Base-by-base conservation (phyloP, 2,888 invertebrate species). In the Nebria salina region DNA sequence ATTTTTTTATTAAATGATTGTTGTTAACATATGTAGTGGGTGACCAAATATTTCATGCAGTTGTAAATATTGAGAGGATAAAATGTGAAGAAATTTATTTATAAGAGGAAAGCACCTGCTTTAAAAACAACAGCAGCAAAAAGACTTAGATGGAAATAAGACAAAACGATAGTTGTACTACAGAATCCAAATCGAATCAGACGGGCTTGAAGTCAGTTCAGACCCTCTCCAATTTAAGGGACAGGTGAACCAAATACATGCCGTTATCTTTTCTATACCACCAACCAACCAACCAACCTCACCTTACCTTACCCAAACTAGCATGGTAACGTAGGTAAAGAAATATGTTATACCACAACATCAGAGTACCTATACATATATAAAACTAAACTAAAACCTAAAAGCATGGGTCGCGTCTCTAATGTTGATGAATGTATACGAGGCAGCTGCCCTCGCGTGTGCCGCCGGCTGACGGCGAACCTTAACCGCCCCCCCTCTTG, bases 391-490 rank as follows among this genome's bases (percentile, higher is more conserved):
- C 54, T 54, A 54, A 54, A 54, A 54, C 54, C 13, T 54, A 54
- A 54, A 54, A 54, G 54, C 70, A 70, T 70, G 70, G 25, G 70
- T 70, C 25, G 26, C 70, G 26, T 70, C 70, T 70, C 70, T 70
- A 70, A 70, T 70, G 70, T 70, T 70, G 70, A 70, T 70, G 34
- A 70, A 70, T 70, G 70, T 70, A 20, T 15, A 70, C 70, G 70
- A 70, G 70, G 82, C 82, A 80, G 83, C 83, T 83, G 84, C 83
- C 84, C 82, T 86, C 84, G 83, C 84, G 82, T 82, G 82, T 84
- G 84, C 83, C 85, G 84, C 82, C 85, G 84, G 84, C 85, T 83
- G 83, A 83, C 83, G 81, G 76, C 70, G 82, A 74, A 81, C 82
- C 78, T 79, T 81, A 81, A 80, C 77, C 83, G 82, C 77, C 68